Base-by-base conservation (phyloP, 2,888 invertebrate species). In the Blastobasis lacticolella region DNA sequence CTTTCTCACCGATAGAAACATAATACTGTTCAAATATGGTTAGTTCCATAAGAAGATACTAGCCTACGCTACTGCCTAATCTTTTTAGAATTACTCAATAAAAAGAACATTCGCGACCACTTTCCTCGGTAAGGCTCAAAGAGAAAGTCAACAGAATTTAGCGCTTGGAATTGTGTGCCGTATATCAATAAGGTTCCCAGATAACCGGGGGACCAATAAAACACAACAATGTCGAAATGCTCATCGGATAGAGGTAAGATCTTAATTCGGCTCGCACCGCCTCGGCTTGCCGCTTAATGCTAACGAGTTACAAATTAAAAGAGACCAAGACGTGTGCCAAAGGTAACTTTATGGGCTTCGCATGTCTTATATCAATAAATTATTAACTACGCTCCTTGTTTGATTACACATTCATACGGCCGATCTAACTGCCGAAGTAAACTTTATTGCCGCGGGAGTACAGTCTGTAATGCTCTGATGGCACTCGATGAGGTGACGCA, bases 331-430 rank as follows among this genome's bases (percentile, higher is more conserved):
- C 84, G 79, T 81, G 81, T 84, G 85, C 84, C 85, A 83, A 86
- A 82, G 79, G 78, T 77, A 81, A 82, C 85, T 87, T 87, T 87
- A 88, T 86, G 87, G 87, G 81, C 84, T 83, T 87, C 71, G 88
- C 88, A 87, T 88, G 88, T 87, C 81, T 85, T 85, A 86, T 83
- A 86, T 86, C 86, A 86, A 88, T 88, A 88, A 88, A 88, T 88
- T 87, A 87, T 88, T 85, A 81, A 82, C 82, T 78, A 81, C 83
- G 78, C 80, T 81, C 77, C 83, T 80, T 85, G 79, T 84, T 86
- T 86, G 82, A 84, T 83, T 84, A 75, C 71, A 78, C 78, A 80
- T 83, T 79, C 76, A 77, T 75, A 75, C 73, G 68, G 67, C 63
- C 61, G 64, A 64, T 74, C 71, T 71, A 67, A 68, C 71, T 2